Percentiles rank a stretch among this genome's conserved stretches.
Evolutionary conservation across 2,888 invertebrate genomes (phyloP).

Genomic region (Ophion ellenae): DNA sequence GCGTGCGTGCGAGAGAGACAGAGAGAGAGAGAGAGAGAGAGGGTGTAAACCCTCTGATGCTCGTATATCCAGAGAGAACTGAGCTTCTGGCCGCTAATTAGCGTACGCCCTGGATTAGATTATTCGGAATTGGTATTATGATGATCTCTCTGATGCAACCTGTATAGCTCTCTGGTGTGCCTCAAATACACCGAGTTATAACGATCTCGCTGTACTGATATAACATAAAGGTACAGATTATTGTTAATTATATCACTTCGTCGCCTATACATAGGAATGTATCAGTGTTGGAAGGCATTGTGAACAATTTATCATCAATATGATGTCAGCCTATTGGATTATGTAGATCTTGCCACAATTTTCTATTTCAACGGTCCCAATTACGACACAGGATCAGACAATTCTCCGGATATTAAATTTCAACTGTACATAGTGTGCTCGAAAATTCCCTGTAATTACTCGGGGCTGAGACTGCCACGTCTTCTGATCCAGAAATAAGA

Average conservation of each 20-base stretch:
- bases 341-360: too few species aligned
- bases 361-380: too few species aligned
- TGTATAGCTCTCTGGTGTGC: constrained; percentile 31
- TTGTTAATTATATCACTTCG: constrained; percentile 33
- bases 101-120: constrained; percentile 68
- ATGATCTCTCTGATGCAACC: constrained; percentile 57
- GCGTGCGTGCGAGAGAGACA: neutral
- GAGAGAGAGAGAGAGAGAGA: constrained; percentile 8
- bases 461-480: too few species aligned
- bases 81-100: constrained; percentile 67
- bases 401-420: too few species aligned
- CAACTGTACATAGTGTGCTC: too few species aligned
- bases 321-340: too few species aligned
- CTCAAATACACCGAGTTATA: constrained; percentile 52
- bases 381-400: too few species aligned
- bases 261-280: neutral
- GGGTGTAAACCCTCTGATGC: constrained; percentile 27
- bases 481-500: too few species aligned
- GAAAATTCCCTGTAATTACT: too few species aligned
- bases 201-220: constrained; percentile 49
- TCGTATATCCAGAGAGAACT: constrained; percentile 52
- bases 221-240: constrained; percentile 30
- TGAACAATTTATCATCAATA: too few species aligned
- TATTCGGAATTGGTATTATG: constrained; percentile 65
- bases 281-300: too few species aligned